These are phyloP conservation scores for Macrotis lagotis DNA, from an alignment of 2,113 vertebrate species.

Conservation along the genomic window DNA sequence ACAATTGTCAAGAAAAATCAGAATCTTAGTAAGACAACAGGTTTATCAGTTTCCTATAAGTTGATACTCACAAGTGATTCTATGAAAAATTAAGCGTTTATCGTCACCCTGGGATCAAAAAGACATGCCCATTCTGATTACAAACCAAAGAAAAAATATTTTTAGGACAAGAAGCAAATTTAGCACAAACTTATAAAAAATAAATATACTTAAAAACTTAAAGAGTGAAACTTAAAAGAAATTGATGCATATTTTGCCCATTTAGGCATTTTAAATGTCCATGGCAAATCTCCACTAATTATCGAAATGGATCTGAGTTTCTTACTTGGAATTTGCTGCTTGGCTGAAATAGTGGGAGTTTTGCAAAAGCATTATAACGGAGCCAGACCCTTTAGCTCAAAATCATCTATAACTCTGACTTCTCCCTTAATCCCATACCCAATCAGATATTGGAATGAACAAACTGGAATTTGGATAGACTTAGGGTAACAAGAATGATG, in stretches of 20 bases:
- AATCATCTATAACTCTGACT: neutral
- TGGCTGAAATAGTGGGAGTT: neutral
- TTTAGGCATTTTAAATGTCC: neutral
- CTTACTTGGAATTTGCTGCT: too few species aligned
- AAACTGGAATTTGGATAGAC: neutral
- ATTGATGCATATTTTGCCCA: neutral
- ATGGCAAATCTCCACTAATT: neutral
- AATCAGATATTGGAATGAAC: neutral
- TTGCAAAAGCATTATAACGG: neutral
- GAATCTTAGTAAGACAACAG: conserved; percentile 58
- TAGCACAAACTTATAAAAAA: conserved; percentile 63
- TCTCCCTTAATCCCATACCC: neutral
- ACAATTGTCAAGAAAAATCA: conserved; percentile 47
- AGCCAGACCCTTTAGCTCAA: too few species aligned
- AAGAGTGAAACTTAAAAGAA: neutral
- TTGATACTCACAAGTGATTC: neutral
- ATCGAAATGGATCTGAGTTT: neutral
- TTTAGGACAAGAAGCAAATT: conserved; percentile 59
- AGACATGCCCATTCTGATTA: neutral
- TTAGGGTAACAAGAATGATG: neutral
- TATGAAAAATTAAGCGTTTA: conserved; percentile 36
- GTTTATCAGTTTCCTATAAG: conserved; percentile 65
- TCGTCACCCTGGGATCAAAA: conserved; percentile 53
- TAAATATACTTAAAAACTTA: conserved; percentile 64
- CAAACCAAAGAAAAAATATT: conserved; percentile 53